Evolutionary conservation across 2,888 invertebrate species (phyloP), one percentile per base, ranked within the genome.

Genomic region (Apamea epomidion): DNA sequence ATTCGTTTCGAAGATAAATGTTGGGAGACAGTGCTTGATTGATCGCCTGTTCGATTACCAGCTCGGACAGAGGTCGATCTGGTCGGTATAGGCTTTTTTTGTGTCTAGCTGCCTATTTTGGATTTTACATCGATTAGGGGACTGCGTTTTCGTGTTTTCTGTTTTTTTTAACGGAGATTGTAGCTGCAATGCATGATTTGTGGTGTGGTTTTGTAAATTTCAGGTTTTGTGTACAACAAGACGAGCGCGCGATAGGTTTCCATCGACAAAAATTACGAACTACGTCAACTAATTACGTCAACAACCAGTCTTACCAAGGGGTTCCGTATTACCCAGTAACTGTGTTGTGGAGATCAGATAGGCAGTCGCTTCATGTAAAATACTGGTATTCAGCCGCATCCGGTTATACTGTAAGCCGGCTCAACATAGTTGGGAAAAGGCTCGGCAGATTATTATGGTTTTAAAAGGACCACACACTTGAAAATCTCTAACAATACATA

Each of bases 1-100:
- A 95, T 95, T 94, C 94, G 94, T 88, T 89, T 82, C 76, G 92
- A 94, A 95, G 96, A 96, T 96, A 95, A 95, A 96, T 96, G 94
- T 94, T 91, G 92, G 90, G 94, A 95, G 95, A 95, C 95, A 95
- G 91, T 92, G 92, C 73, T 82, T 96, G 96, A 96, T 96, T 94
- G 95, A 96, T 96, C 91, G 93, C 89, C 70, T 62, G 78, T 80
- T 89, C 91, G 93, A 92, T 93, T 95, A 93, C 92, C 92, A 94
- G 93, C 92, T 92, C 83, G 90, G 87, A 83, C 89, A 86, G 79
- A 89, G 90, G 90, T 89, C 84, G 90, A 79, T 81, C 79, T 85
- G 78, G 74, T 72, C 78, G 80, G 54, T 75, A 80, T 71, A 74
- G 86, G 78, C 48, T 81, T 83, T 84, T 88, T 89, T 90, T 88